These are phyloP conservation scores for Apeltes quadracus DNA, from an alignment of 2,113 vertebrate species.

Conservation along the genomic window DNA sequence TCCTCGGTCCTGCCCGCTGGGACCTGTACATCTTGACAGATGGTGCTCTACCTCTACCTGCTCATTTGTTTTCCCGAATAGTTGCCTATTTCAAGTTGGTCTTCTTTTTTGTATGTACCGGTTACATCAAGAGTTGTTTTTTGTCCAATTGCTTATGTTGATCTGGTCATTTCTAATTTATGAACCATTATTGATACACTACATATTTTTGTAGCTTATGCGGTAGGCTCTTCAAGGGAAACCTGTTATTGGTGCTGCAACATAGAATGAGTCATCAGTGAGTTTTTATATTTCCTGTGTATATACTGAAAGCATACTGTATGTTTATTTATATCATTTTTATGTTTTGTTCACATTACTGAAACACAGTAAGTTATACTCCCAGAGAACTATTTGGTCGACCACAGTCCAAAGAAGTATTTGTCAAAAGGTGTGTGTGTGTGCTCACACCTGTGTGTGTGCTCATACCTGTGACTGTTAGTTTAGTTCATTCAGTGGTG, in stretches of 20 bases:
- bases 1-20: slow-evolving; percentile 74
- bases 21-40: slow-evolving; percentile 85
- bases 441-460: slow-evolving; percentile 66
- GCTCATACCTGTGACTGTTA: slow-evolving; percentile 55
- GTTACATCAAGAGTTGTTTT: slow-evolving; percentile 90
- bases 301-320: slow-evolving; percentile 88
- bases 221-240: slow-evolving; percentile 79
- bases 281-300: slow-evolving; percentile 83
- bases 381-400: slow-evolving; percentile 76
- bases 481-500: slow-evolving; percentile 54
- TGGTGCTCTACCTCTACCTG: slow-evolving; percentile 94
- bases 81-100: slow-evolving; percentile 82
- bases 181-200: slow-evolving; percentile 82
- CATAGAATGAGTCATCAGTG: slow-evolving; percentile 70
- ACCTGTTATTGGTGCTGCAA: slow-evolving; percentile 83
- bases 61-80: slow-evolving; percentile 78
- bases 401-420: slow-evolving; percentile 74
- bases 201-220: slow-evolving; percentile 77
- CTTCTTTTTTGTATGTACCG: slow-evolving; percentile 89
- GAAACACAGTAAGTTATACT: slow-evolving; percentile 80
- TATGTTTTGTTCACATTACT: slow-evolving; percentile 74
- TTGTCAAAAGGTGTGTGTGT: slow-evolving; percentile 73
- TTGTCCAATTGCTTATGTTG: slow-evolving; percentile 85
- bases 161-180: slow-evolving; percentile 93
- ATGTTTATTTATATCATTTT: slow-evolving; percentile 84